Evolutionary conservation across 1,140 invertebrate genomes (phyloP), one percentile per base, ranked within the genome.

Genomic region (Spodoptera litura): DNA sequence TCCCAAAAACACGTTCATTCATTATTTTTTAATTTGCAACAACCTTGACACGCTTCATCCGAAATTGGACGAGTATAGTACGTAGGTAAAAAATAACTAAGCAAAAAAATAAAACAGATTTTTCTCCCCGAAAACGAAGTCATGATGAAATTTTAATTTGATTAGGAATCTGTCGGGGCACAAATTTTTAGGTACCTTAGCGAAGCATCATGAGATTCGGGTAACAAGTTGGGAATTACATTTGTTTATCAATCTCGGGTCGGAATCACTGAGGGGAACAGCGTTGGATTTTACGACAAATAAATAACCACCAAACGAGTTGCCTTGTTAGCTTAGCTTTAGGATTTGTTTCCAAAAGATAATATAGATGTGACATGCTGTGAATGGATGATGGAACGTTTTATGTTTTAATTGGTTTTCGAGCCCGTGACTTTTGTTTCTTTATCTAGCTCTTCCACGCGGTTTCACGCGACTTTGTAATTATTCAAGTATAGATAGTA

Each of bases 101-200:
- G 9, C 5, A 44, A 44, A 68, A 20, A 76, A 76, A 71, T 70
- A 61, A 78, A 75, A 80, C 77, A 62, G 81, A 71, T 79, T 83
- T 86, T 85, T 78, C 62, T 13, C 56, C 79, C 77, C 78, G 20
- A 66, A 78, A 51, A 61, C 76, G 64, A 59, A 71, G 62, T 74
- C 71, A 10, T 51, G 83, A 85, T 87, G 84, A 87, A 87, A 81
- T 82, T 85, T 83, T 87, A 84, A 87, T 87, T 85, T 83, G 80
- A 87, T 85, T 84, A 83, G 74, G 68, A 83, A 79, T 66, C 77
- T 77, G 80, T 59, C 59, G 72, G 61, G 59, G 12, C 38, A 31
- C n/a, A 80, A 83, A 85, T 80, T 80, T 55, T 76, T 68, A 49
- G 78, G 64, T 56, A 20, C 10, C 12, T 76, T 71, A 80, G 73